Evolutionary conservation across 2,888 invertebrate species (phyloP).

Genomic region (Plebejus melissa): DNA sequence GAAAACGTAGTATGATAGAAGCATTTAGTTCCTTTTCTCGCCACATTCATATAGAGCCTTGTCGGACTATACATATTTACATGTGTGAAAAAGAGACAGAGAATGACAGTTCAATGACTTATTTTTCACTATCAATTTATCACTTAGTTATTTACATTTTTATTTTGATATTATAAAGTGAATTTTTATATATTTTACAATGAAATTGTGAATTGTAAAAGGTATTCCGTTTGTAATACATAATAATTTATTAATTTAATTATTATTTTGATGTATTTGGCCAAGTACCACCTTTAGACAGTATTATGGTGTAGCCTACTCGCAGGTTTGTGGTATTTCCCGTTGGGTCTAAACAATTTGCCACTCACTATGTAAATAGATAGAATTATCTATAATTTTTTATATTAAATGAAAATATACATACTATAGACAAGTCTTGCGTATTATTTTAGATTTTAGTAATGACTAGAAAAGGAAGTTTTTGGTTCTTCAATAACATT

Average conservation of each 20-base stretch:
- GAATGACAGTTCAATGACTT: background rate
- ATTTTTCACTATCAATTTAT: no score
- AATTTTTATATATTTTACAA: no score
- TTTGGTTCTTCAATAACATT: no score
- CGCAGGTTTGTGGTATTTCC: conserved; percentile 14
- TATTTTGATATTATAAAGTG: no score
- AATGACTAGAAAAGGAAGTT: no score
- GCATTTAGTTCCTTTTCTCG: no score
- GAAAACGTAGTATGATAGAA: background rate
- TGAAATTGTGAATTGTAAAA: no score
- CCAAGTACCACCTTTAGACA: conserved; percentile 1
- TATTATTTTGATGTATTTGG: background rate
- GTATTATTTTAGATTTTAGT: conserved; percentile 36
- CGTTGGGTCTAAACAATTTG: conserved; percentile 62
- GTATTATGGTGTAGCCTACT: conserved; percentile 15
- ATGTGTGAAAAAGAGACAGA: background rate
- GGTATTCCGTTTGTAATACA: no score
- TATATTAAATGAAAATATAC: conserved; percentile 69
- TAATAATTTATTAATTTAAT: background rate
- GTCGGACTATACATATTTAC: background rate
- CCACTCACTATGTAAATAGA: conserved; percentile 76
- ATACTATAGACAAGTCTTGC: conserved; percentile 40
- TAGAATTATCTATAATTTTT: conserved; percentile 72
- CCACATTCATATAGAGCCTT: no score
- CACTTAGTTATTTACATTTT: no score